Percentiles rank a stretch among this genome's conserved stretches.
phyloP scores from a whole-genome alignment of 2,113 vertebrate genomes.

The Anolis carolinensis region DNA sequence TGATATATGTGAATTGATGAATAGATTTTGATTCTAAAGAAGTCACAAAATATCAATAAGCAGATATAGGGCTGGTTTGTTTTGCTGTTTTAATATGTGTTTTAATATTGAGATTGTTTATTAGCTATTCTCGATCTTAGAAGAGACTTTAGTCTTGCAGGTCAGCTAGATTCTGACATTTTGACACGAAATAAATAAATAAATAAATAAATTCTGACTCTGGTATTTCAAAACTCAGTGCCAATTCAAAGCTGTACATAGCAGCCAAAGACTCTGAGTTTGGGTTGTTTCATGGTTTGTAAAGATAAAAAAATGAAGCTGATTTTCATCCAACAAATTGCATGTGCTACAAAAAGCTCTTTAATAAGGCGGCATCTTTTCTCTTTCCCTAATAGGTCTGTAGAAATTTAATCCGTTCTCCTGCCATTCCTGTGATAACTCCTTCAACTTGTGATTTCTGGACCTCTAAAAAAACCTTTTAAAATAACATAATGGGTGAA shows the following conservation, averaged over 20 bases:
- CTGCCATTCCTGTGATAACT: neutral
- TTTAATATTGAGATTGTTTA: neutral
- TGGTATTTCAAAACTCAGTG: constrained; percentile 1
- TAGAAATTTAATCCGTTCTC: neutral
- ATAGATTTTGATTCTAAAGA: no score
- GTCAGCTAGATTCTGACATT: neutral
- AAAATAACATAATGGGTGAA: neutral
- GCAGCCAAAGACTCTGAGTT: neutral
- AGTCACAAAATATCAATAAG: no score
- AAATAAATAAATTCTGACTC: no score
- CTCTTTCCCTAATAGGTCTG: neutral
- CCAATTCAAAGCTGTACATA: neutral
- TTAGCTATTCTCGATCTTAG: neutral
- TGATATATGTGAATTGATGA: no score
- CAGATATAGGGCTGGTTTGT: neutral
- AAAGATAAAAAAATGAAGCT: neutral
- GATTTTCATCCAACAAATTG: neutral
- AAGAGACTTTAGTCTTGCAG: neutral
- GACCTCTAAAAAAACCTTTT: neutral
- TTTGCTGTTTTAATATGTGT: neutral
- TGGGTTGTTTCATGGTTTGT: neutral
- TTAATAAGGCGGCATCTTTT: neutral
- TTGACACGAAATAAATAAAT: no score
- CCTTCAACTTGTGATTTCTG: neutral
- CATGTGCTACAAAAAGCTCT: neutral